Evolutionary conservation across 2,797 vertebrate species (phyloP), one percentile per base, ranked within the genome.

Genomic region (Hozukius guyotensis): DNA sequence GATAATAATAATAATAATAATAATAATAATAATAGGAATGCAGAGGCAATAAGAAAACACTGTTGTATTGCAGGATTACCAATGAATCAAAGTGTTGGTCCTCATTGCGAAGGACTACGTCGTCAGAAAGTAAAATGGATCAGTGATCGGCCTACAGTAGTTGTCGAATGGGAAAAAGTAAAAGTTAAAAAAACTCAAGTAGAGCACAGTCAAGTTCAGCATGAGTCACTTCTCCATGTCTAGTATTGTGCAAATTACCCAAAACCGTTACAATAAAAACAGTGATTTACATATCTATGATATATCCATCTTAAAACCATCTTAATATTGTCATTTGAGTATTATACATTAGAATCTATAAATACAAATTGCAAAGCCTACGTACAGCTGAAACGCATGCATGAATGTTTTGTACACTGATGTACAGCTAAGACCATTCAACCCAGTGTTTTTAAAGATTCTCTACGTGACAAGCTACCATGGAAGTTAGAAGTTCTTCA

Each of bases 361-460:
- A 95, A 95, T 95, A 95, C 88, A 92, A 95, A 95, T 82, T 60
- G 85, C 90, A 93, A 95, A 93, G 93, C 92, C 93, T 95, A 95
- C 91, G 87, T 96, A 95, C 94, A 96, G 94, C 94, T 93, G 90
- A 80, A 92, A 87, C 65, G 74, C 95, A 96, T 96, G 95, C 96
- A 94, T 90, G 87, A 87, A 85, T 87, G 88, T 93, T 92, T 89
- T 90, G 78, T 95, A 94, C 92, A 95, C 91, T 75, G 83, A 94
- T 93, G 94, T 92, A 94, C 91, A 95, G 90, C 89, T 90, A 93
- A 91, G 86, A 94, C 84, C 88, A 87, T 89, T 88, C 81, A 88
- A 88, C 81, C 80, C 83, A 90, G 85, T 74, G 75, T 74, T 83
- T n/a, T 87, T 67, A 69, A 86, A 83, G 38, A 69, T 61, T 91